Evolutionary conservation across 2,797 vertebrate genomes (phyloP).

Genomic region (Megalops cyprinoides): DNA sequence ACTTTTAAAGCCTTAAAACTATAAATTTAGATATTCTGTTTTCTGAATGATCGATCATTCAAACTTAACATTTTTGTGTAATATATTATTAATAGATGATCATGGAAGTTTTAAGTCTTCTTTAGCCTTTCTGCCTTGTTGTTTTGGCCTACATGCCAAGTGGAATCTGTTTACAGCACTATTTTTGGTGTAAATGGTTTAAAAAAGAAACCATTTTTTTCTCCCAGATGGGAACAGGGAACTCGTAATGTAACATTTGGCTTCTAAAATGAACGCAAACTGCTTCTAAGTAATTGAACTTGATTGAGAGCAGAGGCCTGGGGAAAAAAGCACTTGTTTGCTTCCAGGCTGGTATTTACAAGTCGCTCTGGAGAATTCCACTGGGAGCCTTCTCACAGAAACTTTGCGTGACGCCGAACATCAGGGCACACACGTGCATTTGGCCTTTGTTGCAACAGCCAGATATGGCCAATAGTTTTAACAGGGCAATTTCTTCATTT

Average conservation of each 20-base stretch:
- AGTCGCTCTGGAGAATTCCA: neutral
- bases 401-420: too few relatives aligned
- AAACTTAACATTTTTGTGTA: too few relatives aligned
- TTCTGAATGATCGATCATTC: too few relatives aligned
- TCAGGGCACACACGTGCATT: neutral
- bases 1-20: too few relatives aligned
- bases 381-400: neutral
- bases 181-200: neutral
- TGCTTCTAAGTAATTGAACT: neutral
- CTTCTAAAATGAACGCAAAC: conserved; percentile 1
- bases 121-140: neutral
- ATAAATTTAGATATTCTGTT: too few relatives aligned
- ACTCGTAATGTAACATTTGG: neutral
- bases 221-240: neutral
- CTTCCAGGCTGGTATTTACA: conserved; percentile 7
- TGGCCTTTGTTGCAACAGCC: neutral
- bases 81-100: too few relatives aligned
- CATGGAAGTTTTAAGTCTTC: too few relatives aligned
- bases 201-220: neutral
- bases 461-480: neutral
- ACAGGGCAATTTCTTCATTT: neutral
- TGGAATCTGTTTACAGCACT: neutral
- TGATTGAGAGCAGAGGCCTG: neutral
- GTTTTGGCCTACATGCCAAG: neutral
- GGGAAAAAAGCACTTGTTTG: conserved; percentile 24